Evolutionary conservation across 2,113 vertebrate species (phyloP).

Genomic region (Mesembrinibis cayennensis): DNA sequence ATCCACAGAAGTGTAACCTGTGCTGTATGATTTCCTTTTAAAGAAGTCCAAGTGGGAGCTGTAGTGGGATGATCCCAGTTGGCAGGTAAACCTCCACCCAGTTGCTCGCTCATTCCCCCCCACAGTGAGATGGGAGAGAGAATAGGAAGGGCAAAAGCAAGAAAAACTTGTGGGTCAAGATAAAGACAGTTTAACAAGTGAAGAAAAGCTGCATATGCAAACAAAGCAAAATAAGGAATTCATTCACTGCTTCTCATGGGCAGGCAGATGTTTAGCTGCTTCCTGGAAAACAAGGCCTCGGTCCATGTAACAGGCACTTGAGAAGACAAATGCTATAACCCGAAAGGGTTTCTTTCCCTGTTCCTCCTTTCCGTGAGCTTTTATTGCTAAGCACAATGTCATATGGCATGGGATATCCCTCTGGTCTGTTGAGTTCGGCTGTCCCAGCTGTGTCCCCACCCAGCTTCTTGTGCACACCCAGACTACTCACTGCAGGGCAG

Average conservation of each 20-base stretch:
- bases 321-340: background rate
- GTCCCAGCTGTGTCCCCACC: background rate
- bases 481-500: background rate
- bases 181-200: background rate
- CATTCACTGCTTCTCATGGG: background rate
- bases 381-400: accelerated
- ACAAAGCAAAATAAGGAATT: background rate
- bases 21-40: background rate
- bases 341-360: background rate
- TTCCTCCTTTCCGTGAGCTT: background rate
- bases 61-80: background rate
- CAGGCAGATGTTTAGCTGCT: background rate
- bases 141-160: background rate
- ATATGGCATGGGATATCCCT: background rate
- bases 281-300: background rate
- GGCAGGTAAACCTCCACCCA: background rate
- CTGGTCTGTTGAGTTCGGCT: background rate
- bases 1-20: background rate
- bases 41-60: background rate
- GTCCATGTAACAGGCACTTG: accelerated
- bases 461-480: background rate
- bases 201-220: background rate
- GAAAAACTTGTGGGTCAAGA: background rate
- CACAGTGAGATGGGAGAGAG: accelerated
- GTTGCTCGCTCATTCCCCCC: accelerated